Conservation (phyloP, 2,113 vertebrate genomes). For the Gallinago media region DNA sequence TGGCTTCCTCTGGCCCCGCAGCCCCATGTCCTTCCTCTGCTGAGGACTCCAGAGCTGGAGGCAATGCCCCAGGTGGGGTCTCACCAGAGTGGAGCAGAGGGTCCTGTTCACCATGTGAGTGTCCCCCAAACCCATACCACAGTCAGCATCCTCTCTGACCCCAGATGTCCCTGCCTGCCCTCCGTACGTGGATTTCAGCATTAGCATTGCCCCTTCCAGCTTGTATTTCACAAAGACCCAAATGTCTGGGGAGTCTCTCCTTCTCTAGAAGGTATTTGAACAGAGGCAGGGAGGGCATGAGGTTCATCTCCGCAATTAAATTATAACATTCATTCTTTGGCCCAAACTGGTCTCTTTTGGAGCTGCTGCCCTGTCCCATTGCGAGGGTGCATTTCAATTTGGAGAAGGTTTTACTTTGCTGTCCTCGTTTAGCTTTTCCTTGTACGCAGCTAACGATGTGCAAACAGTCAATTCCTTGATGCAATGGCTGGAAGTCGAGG, state of each 20-base stretch:
- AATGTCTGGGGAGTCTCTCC: not conserved
- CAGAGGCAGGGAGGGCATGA: not conserved
- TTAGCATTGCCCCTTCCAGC: not conserved
- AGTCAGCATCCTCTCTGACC: not conserved
- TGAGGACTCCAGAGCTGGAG: no score
- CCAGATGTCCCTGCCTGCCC: not conserved
- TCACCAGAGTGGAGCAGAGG: fast-evolving
- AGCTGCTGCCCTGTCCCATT: not conserved
- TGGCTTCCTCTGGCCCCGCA: no score
- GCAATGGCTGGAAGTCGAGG: not conserved
- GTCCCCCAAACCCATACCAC: fast-evolving
- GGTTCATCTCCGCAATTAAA: not conserved
- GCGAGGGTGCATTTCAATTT: not conserved
- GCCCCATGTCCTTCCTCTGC: no score
- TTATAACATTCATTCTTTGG: not conserved
- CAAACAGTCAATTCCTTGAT: not conserved
- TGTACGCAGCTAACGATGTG: not conserved
- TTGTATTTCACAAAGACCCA: not conserved
- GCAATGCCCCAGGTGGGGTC: no score
- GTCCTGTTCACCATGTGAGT: fast-evolving
- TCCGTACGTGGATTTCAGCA: fast-evolving
- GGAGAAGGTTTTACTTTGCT: not conserved
- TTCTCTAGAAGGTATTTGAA: not conserved
- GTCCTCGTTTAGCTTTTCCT: not conserved
- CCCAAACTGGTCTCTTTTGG: not conserved